Conservation (phyloP, 2,888 invertebrate species). For the Calameuta idolon region DNA sequence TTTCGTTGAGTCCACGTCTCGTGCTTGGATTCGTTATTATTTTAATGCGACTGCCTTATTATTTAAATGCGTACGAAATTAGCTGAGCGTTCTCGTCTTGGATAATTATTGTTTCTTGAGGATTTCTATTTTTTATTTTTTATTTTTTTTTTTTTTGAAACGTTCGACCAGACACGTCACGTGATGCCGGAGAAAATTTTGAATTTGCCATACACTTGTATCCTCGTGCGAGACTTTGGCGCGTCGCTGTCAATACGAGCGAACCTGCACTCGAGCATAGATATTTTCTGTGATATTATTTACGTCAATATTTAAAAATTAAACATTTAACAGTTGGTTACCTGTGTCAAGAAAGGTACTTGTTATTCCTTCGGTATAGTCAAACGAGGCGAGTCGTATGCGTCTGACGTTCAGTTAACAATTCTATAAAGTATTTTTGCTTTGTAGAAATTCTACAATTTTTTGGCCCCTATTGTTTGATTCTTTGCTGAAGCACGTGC, state of each 20-base stretch:
- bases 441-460: background rate
- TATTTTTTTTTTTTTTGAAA: no score
- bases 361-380: background rate
- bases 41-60: constrained; percentile 44
- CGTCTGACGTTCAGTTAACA: background rate
- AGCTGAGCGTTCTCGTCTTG: background rate
- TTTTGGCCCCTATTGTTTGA: no score
- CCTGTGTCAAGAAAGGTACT: background rate
- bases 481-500: no score
- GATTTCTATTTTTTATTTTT: no score
- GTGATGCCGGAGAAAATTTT: background rate
- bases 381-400: background rate
- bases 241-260: no score
- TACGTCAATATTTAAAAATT: background rate
- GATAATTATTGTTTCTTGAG: no score
- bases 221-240: no score
- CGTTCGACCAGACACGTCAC: no score
- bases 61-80: constrained; percentile 39
- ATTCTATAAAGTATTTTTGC: background rate
- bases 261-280: no score
- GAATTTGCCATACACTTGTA: background rate
- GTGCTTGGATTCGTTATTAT: constrained; percentile 39
- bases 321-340: background rate
- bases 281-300: no score
- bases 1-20: constrained; percentile 17